Evolutionary conservation across 2,113 vertebrate genomes (phyloP).

Genomic region (Sylvietta virens): DNA sequence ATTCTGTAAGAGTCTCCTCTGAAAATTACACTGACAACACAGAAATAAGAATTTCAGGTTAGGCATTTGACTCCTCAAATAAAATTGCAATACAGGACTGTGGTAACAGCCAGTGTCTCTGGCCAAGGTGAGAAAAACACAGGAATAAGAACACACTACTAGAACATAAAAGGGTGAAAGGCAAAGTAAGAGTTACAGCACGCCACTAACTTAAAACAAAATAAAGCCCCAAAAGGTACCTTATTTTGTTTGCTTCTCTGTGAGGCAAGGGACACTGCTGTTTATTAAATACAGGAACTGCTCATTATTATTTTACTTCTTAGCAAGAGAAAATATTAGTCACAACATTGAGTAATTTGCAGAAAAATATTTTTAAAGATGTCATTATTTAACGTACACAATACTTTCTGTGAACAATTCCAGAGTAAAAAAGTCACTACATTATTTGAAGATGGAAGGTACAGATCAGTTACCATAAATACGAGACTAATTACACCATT

Average conservation of each 20-base stretch:
- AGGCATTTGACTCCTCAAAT: neutral
- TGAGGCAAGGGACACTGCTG: neutral
- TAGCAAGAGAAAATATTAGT: neutral
- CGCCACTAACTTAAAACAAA: neutral
- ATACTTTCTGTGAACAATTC: neutral
- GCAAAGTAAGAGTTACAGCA: neutral
- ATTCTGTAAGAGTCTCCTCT: neutral
- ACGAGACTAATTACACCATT: neutral
- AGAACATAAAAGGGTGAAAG: neutral
- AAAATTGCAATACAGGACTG: neutral
- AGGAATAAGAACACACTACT: neutral
- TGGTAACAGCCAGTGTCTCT: neutral
- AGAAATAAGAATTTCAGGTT: neutral
- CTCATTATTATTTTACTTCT: neutral
- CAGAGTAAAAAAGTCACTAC: neutral
- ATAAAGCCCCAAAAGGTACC: neutral
- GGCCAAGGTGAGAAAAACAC: neutral
- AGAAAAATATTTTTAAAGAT: neutral
- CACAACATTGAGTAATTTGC: neutral
- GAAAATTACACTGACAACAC: neutral
- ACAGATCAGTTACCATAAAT: neutral
- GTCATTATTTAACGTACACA: neutral
- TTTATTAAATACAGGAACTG: neutral
- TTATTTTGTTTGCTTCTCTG: neutral
- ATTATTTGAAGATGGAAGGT: neutral